phyloP scores from a whole-genome alignment of 2,113 vertebrate genomes.

The Lepisosteus osseus region DNA sequence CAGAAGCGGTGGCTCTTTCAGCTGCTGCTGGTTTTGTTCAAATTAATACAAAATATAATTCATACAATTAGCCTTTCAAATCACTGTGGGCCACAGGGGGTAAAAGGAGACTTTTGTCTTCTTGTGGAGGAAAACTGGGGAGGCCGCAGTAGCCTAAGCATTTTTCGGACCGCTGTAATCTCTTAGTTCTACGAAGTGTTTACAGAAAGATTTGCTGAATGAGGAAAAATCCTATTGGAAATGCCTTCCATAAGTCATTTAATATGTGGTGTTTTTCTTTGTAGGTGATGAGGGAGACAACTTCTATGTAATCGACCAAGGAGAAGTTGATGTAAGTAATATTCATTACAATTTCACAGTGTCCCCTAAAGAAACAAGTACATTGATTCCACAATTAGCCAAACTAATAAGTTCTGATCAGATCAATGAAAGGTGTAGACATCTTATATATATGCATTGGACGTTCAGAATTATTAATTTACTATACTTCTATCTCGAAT shows the following conservation, averaged over 20 bases:
- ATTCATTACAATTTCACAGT: too few species aligned
- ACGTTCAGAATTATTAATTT: too few species aligned
- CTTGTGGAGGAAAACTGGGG: background rate
- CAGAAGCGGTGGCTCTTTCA: background rate
- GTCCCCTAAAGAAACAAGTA: too few species aligned
- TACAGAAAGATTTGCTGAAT: constrained; percentile 18
- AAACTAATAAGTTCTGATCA: too few species aligned
- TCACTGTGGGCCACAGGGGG: background rate
- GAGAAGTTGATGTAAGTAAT: constrained; percentile 91
- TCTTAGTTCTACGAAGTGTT: constrained; percentile 8
- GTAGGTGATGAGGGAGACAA: constrained; percentile 95
- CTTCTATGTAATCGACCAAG: constrained; percentile 96
- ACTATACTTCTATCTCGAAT: too few species aligned
- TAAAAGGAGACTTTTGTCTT: background rate
- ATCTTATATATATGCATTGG: too few species aligned
- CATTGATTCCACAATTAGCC: too few species aligned
- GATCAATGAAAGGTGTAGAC: too few species aligned
- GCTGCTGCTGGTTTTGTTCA: background rate
- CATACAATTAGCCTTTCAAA: background rate
- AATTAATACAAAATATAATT: background rate
- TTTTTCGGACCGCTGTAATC: constrained; percentile 10
- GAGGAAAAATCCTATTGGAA: constrained; percentile 22
- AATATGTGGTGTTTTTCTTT: constrained; percentile 30
- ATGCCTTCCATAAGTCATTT: constrained; percentile 14
- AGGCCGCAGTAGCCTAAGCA: background rate